These are phyloP conservation scores for Dendrolimus pini DNA, from an alignment of 2,888 invertebrate species.

Conservation along the genomic window DNA sequence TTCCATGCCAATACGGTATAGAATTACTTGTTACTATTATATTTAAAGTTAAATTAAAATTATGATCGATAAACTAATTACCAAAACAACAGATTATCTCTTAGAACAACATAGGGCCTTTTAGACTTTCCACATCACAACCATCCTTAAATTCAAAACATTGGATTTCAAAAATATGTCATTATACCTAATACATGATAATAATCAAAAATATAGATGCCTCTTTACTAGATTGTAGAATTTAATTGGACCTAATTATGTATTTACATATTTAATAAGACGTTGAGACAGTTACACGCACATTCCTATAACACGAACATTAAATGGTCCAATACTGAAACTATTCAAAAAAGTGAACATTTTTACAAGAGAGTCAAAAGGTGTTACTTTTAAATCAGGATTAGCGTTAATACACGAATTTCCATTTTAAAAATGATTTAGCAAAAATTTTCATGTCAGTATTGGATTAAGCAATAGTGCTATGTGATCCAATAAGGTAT, in stretches of 20 bases:
- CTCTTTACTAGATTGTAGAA: conserved; percentile 16
- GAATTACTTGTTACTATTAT: no score
- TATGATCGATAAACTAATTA: not conserved
- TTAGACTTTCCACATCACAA: conserved; percentile 52
- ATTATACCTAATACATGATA: conserved; percentile 24
- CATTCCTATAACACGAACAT: not conserved
- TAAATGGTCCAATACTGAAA: no score
- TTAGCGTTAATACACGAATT: no score
- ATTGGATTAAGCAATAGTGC: no score
- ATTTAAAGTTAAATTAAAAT: not conserved
- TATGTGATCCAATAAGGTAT: no score
- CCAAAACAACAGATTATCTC: not conserved
- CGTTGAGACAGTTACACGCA: conserved; percentile 6
- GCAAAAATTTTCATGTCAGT: no score
- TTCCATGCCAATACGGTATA: no score
- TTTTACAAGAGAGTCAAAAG: no score
- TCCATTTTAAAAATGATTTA: no score
- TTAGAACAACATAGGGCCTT: conserved; percentile 8
- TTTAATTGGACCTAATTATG: conserved; percentile 40
- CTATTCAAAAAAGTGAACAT: no score
- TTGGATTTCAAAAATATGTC: conserved; percentile 42
- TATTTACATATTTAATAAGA: conserved; percentile 21
- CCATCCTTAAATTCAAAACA: conserved; percentile 58
- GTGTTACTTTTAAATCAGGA: no score
- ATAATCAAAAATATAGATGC: conserved; percentile 22